A percentile compares a stretch with the other conserved stretches of the same genome.
These are phyloP conservation scores for Tylochromis polylepis DNA, from an alignment of 2,113 vertebrate genomes.

Conservation along the genomic window DNA sequence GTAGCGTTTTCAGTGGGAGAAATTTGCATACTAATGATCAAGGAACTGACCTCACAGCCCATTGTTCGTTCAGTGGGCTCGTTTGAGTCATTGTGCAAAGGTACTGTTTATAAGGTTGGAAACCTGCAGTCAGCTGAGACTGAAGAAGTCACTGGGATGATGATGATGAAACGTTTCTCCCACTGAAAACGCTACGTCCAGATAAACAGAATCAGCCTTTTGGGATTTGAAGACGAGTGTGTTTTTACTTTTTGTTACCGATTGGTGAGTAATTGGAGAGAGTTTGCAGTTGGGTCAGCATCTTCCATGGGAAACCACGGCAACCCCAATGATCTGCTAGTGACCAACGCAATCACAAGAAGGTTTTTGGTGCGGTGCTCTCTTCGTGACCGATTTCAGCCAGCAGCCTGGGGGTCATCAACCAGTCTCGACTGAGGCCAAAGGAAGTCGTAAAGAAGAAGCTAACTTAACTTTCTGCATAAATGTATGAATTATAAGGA, in stretches of 20 bases:
- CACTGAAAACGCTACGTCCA: too few species aligned
- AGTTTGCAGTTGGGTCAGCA: not conserved
- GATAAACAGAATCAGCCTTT: too few species aligned
- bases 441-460: not conserved
- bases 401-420: not conserved
- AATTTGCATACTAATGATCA: too few species aligned
- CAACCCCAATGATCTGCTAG: not conserved
- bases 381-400: not conserved
- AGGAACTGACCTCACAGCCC: too few species aligned
- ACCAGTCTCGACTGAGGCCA: not conserved
- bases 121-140: too few species aligned
- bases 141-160: too few species aligned
- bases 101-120: too few species aligned
- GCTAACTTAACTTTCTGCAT: not conserved
- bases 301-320: not conserved
- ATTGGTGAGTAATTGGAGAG: not conserved
- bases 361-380: not conserved
- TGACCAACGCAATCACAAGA: not conserved
- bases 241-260: not conserved
- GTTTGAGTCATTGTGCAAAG: too few species aligned
- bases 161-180: too few species aligned
- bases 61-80: too few species aligned
- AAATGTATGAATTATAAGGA: not conserved
- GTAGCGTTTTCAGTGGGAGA: too few species aligned
- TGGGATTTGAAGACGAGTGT: not conserved